Evolutionary conservation across 64 coral and sea anemone species (phyloP), one percentile per base, ranked within the genome.

Genomic region (Montipora sp.): DNA sequence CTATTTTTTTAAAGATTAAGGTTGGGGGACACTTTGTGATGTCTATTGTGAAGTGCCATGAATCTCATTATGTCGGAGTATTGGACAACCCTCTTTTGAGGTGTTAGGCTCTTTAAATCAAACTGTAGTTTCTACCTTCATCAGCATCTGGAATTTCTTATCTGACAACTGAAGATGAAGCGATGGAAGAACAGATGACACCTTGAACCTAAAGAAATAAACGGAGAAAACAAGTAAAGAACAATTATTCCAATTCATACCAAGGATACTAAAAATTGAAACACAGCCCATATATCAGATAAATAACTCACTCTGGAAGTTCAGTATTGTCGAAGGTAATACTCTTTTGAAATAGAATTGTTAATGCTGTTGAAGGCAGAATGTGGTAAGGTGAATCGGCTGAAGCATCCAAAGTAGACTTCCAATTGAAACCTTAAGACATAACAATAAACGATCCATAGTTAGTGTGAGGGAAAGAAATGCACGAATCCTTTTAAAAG

Each of bases 101-200:
- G 36, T 36, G 36, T 2, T 36, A 36, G 36, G 1, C 1, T 36
- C 10, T 10, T 55, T 55, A 55, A 55, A 55, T 7, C 51, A 7
- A 55, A 10, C 51, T 63, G 3, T 14, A 14, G 14, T 7, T 65
- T 6, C n/a, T 90, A 98, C 96, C 96, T 94, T 80, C 98, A 94
- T 94, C 9, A 99, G 89, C 75, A 90, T 70, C 84, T 93, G 91
- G 75, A 92, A 89, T 91, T 99, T 99, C 46, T 57, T 78, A 55
- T 99, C 98, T 8, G 98, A 96, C 59, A 99, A 69, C 74, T 92
- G 94, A 0, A 99, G 20, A 79, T 95, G 90, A 22, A 99, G 48
- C 13, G 83, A 93, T 73, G 94, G 94, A 59, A 91, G 82, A 49
- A 96, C 89, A 11, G 91, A 92, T 67, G 84, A 89, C 20, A 96